Base-by-base conservation (phyloP, 2,888 invertebrate species). In the Nasonovia ribisnigri region DNA sequence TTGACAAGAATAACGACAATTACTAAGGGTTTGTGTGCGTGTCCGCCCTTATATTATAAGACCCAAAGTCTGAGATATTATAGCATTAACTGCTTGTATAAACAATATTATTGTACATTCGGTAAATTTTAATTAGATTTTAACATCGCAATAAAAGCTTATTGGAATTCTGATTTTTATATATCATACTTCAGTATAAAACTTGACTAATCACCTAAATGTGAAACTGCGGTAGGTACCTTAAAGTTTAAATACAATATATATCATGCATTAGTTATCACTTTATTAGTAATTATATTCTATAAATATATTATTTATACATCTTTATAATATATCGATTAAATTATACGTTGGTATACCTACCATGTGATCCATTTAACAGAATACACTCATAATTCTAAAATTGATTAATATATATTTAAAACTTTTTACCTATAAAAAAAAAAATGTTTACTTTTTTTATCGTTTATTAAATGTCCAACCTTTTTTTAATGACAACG, bases 1-100 rank as follows among this genome's bases (percentile, higher is more conserved):
- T 67, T 3, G 48, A 88, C 67, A 51, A 51, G 67, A 88, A 92
- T 67, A 92, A 92, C 42, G 67, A 29, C 87, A 88, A 88, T 51
- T 88, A 87, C 60, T 87, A 10, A 10, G 60, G 20, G 57, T 86
- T 24, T 42, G n/a, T 13, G 57, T 10, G 36, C 3, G 46, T 8
- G 84, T 42, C 42, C 84, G 5, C 57, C 43, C 36, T 77, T 36
- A 36, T 77, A 77, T 77, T 43, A 43, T n/a, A 46, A 42, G 20
- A 43, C 88, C 43, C 46, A 20, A 24, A 46, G n/a, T 20, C 67
- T 26, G n/a, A 88, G 24, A 88, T 43, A 84, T 84, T 36, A 77
- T 77, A 36, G 36, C 20, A 77, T 77, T 77, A 77, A 77, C 67
- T 67, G 67, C 5, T 67, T 16, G 5, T 16, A n/a, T n/a, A n/a